A percentile compares a stretch with the other conserved stretches of the same genome.
Conservation (phyloP, 2,797 vertebrate genomes). For the Syndactyla subalaris region DNA sequence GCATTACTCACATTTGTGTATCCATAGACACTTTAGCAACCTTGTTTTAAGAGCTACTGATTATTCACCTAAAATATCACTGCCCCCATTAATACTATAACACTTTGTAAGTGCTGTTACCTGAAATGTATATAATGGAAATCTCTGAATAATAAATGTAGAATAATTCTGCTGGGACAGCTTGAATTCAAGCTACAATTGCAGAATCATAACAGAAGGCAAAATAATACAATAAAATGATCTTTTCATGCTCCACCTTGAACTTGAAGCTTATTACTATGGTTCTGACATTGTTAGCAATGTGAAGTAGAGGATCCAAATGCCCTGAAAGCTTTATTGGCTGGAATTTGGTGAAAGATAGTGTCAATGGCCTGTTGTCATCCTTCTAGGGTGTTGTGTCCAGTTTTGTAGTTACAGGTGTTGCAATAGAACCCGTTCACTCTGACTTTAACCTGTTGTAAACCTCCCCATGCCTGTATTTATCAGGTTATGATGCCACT, state of each 20-base stretch:
- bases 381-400: fast-evolving
- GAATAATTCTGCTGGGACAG: background rate
- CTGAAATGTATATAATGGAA: background rate
- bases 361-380: background rate
- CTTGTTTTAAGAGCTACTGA: background rate
- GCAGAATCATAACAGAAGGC: background rate
- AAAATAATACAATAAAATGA: background rate
- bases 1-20: background rate
- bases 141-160: background rate
- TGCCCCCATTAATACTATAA: background rate
- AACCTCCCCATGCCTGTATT: background rate
- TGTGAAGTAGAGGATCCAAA: background rate
- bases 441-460: background rate
- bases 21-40: background rate
- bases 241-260: background rate
- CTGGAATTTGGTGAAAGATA: background rate
- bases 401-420: background rate
- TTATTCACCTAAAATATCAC: background rate
- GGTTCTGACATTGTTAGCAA: background rate
- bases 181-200: background rate
- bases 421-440: background rate
- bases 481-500: background rate
- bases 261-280: background rate
- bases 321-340: background rate
- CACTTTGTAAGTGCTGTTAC: background rate